A percentile compares a stretch with the other conserved stretches of the same genome.
These are phyloP conservation scores for Hemiscyllium ocellatum DNA, from an alignment of 2,113 vertebrate species.

Conservation along the genomic window DNA sequence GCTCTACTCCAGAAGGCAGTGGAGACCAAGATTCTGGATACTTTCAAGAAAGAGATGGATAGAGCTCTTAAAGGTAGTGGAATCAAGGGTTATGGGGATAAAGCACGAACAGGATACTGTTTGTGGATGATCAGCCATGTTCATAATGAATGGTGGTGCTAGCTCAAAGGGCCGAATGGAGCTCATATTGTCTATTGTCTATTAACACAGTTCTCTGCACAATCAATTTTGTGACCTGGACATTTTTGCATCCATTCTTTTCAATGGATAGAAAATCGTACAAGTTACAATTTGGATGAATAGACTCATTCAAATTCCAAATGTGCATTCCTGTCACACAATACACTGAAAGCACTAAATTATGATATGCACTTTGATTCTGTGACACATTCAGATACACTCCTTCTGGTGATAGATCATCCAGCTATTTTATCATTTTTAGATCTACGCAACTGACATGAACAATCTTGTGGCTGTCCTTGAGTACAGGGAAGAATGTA, in stretches of 20 bases:
- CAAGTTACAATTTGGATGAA: neutral
- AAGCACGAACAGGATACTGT: too few relatives aligned
- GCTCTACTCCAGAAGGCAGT: too few relatives aligned
- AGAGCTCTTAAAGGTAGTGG: too few relatives aligned
- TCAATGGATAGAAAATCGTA: neutral
- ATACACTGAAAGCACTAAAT: neutral
- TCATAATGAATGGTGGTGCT: too few relatives aligned
- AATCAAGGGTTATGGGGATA: too few relatives aligned
- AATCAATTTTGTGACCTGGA: neutral
- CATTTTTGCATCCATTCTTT: neutral
- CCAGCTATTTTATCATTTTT: neutral
- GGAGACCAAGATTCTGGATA: too few relatives aligned
- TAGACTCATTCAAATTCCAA: neutral
- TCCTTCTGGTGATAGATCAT: neutral
- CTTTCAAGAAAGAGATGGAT: too few relatives aligned
- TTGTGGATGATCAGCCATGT: too few relatives aligned
- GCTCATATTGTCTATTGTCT: too few relatives aligned
- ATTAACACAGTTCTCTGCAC: neutral
- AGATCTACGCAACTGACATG: neutral
- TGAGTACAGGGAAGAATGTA: neutral
- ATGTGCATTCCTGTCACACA: neutral
- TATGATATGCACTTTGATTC: too few relatives aligned
- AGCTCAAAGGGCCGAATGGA: too few relatives aligned
- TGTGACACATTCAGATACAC: neutral
- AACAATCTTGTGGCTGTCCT: neutral